A percentile compares a stretch with the other conserved stretches of the same genome.
Evolutionary conservation across 35 echinoderm and acorn worm genomes (phyloP).

Genomic region (Amphiura filiformis): DNA sequence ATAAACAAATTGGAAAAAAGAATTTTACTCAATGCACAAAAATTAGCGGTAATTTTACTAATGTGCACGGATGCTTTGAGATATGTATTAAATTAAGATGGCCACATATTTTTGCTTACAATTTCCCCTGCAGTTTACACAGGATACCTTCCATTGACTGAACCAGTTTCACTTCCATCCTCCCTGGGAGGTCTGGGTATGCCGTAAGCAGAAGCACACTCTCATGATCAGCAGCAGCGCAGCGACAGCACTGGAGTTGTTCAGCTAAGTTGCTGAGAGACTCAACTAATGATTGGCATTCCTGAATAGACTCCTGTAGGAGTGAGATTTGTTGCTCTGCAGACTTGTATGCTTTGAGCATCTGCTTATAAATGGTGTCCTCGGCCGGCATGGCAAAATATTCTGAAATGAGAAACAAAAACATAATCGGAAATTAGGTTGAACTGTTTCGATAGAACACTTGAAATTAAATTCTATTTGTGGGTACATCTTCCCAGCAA

Average conservation of each 20-base stretch:
- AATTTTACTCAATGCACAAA: too few species aligned
- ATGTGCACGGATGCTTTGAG: too few species aligned
- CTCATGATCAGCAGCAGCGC: slow-evolving; percentile 6
- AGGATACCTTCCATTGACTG: slow-evolving; percentile 39
- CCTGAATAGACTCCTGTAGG: neutral
- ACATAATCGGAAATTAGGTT: too few species aligned
- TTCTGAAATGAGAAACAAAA: neutral
- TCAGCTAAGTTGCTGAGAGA: slow-evolving; percentile 30
- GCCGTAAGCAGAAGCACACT: slow-evolving; percentile 4
- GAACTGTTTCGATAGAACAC: too few species aligned
- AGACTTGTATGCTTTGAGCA: slow-evolving; percentile 40
- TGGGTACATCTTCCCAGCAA: too few species aligned
- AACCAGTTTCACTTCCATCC: slow-evolving; percentile 40
- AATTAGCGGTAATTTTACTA: too few species aligned
- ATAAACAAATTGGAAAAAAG: too few species aligned
- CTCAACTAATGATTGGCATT: slow-evolving; percentile 2
- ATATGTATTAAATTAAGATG: too few species aligned
- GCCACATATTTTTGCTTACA: too few species aligned
- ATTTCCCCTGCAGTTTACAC: neutral
- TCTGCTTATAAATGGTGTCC: slow-evolving; percentile 35
- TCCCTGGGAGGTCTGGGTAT: slow-evolving; percentile 17
- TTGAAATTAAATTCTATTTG: too few species aligned
- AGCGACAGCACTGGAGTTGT: slow-evolving; percentile 34
- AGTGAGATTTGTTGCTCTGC: neutral
- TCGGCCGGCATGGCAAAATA: neutral